Evolutionary conservation across 23 tunicate species (phyloP).

Genomic region (Trididemnum clinides): DNA sequence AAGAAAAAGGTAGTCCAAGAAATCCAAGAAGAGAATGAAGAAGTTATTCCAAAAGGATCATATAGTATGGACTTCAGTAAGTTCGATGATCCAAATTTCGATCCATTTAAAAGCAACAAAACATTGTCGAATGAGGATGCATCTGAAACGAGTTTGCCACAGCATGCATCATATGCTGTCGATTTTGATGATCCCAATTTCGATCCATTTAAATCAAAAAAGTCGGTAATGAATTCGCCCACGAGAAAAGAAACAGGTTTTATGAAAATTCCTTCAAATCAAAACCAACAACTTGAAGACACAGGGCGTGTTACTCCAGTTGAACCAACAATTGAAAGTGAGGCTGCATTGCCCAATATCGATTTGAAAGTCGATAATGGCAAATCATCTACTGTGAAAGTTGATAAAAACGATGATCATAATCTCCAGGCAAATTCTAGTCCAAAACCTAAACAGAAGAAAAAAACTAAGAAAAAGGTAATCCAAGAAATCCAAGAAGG

Average conservation of each 20-base stretch:
- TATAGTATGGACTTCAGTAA: conserved; percentile 59
- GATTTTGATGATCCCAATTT: conserved; percentile 29
- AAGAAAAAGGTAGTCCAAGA: neutral
- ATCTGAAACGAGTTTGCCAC: neutral
- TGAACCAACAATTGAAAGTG: neutral
- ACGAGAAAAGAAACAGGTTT: neutral
- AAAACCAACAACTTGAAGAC: neutral
- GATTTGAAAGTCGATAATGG: neutral
- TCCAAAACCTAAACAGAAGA: neutral
- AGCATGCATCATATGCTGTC: conserved; percentile 19
- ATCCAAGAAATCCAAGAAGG: neutral
- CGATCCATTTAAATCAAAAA: conserved; percentile 34
- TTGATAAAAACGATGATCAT: conserved; percentile 34
- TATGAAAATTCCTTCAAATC: no score
- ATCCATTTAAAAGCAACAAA: conserved; percentile 65
- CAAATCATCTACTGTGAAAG: neutral
- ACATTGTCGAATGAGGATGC: conserved; percentile 28
- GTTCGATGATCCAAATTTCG: conserved; percentile 61
- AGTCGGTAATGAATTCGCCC: conserved; percentile 19
- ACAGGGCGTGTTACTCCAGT: neutral
- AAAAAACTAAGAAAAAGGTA: conserved; percentile 9
- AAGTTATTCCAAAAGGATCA: conserved; percentile 46
- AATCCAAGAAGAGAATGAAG: neutral
- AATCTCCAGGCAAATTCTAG: neutral
- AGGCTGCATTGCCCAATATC: neutral